Evolutionary conservation across 2,113 vertebrate species (phyloP).

Genomic region (Sorex fumeus): DNA sequence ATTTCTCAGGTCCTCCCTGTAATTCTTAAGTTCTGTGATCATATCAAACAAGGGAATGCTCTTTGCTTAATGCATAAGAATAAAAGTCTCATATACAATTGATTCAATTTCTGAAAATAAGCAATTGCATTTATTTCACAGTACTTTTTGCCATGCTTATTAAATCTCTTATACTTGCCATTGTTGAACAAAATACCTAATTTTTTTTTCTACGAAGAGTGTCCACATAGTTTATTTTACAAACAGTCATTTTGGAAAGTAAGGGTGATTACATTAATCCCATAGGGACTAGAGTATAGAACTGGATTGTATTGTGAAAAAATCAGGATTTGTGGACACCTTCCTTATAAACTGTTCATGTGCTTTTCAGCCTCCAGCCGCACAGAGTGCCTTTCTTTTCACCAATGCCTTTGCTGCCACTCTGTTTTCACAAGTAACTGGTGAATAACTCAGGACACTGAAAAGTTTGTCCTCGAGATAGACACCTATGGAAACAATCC

Average conservation of each 20-base stretch:
- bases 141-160: conserved; percentile 27
- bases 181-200: conserved; percentile 20
- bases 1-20: conserved; percentile 14
- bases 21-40: conserved; percentile 43
- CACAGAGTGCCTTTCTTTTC: background rate
- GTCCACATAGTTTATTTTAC: background rate
- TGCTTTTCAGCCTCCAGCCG: background rate
- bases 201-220: background rate
- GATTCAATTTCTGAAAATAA: conserved; percentile 39
- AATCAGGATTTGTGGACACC: background rate
- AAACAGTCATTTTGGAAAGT: background rate
- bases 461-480: background rate
- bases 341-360: background rate
- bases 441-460: background rate
- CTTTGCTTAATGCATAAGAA: conserved; percentile 50
- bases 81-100: conserved; percentile 26
- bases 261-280: background rate
- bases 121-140: conserved; percentile 22
- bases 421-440: background rate
- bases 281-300: background rate
- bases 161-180: background rate
- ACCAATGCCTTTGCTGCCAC: background rate
- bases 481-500: background rate
- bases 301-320: background rate
- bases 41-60: conserved; percentile 20